Percentiles rank a stretch among this genome's conserved stretches.
Conservation (phyloP, 2,113 vertebrate species). For the Motacilla tschutschensis region DNA sequence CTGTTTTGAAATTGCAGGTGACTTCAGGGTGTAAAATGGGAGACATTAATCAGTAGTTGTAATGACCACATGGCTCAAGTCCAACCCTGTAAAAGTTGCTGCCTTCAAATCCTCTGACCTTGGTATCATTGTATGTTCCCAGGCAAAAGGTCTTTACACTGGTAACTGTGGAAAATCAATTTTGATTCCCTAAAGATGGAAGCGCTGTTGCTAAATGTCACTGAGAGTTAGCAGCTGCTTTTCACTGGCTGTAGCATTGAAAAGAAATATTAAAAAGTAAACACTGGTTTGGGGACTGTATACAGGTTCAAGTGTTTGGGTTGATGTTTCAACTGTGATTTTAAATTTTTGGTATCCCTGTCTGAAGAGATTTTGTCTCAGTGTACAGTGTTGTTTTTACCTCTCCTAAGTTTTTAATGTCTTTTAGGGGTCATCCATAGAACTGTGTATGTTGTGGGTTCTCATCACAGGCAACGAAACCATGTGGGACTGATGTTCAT, state of each 20-base stretch:
- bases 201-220: slow-evolving; percentile 24
- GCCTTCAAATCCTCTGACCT: slow-evolving; percentile 32
- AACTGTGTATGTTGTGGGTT: rapidly evolving
- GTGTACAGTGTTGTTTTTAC: background rate
- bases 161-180: slow-evolving; percentile 58
- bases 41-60: background rate
- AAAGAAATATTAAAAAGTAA: background rate
- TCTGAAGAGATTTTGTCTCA: background rate
- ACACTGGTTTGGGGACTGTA: background rate
- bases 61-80: background rate
- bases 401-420: background rate
- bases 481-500: rapidly evolving
- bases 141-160: slow-evolving; percentile 35
- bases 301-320: background rate
- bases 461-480: background rate
- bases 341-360: background rate
- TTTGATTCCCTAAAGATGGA: slow-evolving; percentile 41
- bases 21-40: background rate
- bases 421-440: background rate
- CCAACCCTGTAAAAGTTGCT: slow-evolving; percentile 23
- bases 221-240: slow-evolving; percentile 18
- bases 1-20: slow-evolving; percentile 6
- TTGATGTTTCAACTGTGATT: background rate
- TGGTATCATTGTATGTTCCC: slow-evolving; percentile 8
- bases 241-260: background rate